phyloP scores from a whole-genome alignment of 37 sponge, comb jelly and placozoan genomes.

The Crambe crambe region DNA sequence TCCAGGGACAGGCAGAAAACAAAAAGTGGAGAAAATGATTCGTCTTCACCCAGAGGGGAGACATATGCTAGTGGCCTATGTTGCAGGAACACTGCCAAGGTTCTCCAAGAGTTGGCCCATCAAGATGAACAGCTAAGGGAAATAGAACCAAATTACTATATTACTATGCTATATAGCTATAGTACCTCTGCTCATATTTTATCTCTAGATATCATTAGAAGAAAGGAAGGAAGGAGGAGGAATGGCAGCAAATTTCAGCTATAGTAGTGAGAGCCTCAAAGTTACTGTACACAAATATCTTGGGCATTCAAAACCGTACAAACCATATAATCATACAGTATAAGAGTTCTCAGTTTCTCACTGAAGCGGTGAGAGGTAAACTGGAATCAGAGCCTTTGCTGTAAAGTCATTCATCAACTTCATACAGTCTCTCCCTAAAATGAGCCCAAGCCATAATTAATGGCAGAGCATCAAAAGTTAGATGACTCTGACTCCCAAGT shows the following conservation, averaged over 20 bases:
- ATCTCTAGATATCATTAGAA: no score
- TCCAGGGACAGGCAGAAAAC: conserved; percentile 30
- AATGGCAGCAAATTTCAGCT: no score
- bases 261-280: no score
- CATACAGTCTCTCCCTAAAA: not conserved
- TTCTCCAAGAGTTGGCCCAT: conserved; percentile 34
- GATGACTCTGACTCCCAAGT: not conserved
- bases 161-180: no score
- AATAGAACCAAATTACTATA: conserved; percentile 23
- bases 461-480: not conserved
- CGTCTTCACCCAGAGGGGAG: conserved; percentile 51
- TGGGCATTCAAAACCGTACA: no score
- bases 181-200: no score
- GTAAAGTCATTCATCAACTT: not conserved
- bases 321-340: no score
- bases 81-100: conserved; percentile 74
- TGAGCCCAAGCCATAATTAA: no score
- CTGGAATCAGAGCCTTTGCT: not conserved
- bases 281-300: no score
- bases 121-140: not conserved
- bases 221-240: no score
- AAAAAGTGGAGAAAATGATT: conserved; percentile 62
- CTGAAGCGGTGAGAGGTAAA: not conserved
- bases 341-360: not conserved
- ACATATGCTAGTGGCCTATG: conserved; percentile 87